A percentile compares a stretch with the other conserved stretches of the same genome.
Conservation (phyloP, 2,113 vertebrate genomes). For the Electrona antarctica region DNA sequence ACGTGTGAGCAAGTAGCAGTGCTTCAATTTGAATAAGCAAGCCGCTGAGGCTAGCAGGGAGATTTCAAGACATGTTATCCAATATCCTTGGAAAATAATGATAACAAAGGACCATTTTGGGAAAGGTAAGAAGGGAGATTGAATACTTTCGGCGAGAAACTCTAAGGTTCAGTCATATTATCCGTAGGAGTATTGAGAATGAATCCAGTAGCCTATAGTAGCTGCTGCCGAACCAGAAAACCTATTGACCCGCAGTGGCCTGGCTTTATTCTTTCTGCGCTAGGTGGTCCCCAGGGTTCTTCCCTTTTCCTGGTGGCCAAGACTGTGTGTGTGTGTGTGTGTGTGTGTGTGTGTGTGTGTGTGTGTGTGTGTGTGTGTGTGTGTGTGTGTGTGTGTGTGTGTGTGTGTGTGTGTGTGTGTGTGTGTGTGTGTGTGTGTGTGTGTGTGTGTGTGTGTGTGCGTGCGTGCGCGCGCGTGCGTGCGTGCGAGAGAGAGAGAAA, state of each 20-base stretch:
- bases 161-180: conserved; percentile 11
- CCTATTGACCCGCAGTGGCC: conserved; percentile 20
- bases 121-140: conserved; percentile 11
- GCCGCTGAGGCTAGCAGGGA: neutral
- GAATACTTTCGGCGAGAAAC: conserved; percentile 1
- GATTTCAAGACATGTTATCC: neutral
- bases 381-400: too few species aligned
- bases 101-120: conserved; percentile 15
- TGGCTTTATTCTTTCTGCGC: conserved; percentile 24
- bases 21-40: neutral
- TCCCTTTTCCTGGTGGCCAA: conserved; percentile 18
- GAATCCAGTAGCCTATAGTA: conserved; percentile 20
- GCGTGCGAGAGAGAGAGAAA: neutral
- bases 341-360: too few species aligned
- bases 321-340: neutral
- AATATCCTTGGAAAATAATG: conserved; percentile 3
- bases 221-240: conserved; percentile 20
- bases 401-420: too few species aligned
- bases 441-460: too few species aligned
- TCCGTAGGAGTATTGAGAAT: neutral
- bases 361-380: too few species aligned
- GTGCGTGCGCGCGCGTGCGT: too few species aligned
- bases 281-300: conserved; percentile 24
- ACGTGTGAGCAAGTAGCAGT: conserved; percentile 6
- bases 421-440: too few species aligned